A percentile compares a stretch with the other conserved stretches of the same genome.
These are phyloP conservation scores for Aporophyla lueneburgensis DNA, from an alignment of 2,888 invertebrate genomes.

Conservation along the genomic window DNA sequence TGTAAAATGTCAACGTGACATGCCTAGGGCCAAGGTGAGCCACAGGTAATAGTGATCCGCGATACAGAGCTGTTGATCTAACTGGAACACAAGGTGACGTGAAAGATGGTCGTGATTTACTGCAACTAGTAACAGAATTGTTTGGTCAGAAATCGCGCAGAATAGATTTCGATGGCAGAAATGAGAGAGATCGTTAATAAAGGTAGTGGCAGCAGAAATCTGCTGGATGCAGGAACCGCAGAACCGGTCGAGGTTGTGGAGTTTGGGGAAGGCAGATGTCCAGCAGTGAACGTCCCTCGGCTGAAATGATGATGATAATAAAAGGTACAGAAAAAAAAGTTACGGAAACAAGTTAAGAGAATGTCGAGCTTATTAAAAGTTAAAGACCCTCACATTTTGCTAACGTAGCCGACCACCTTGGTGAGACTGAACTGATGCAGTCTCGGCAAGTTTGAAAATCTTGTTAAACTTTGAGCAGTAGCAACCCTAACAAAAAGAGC, in stretches of 20 bases:
- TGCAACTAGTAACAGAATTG: background rate
- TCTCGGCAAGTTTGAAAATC: background rate
- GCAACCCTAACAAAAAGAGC: constrained; percentile 5
- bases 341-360: background rate
- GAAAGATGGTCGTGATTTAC: constrained; percentile 27
- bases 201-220: no score
- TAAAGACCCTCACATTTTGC: no score
- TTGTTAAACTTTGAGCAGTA: background rate
- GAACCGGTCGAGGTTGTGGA: no score
- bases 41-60: constrained; percentile 19
- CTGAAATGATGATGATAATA: no score
- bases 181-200: background rate
- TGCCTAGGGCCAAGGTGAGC: constrained; percentile 54
- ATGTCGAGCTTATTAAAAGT: background rate
- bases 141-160: background rate
- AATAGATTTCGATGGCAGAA: background rate
- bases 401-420: background rate
- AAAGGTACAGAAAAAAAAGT: background rate
- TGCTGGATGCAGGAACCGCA: no score
- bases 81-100: constrained; percentile 15
- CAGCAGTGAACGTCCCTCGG: no score
- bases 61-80: constrained; percentile 3
- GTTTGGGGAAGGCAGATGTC: no score
- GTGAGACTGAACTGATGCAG: background rate
- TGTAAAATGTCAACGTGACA: constrained; percentile 56